Conservation (phyloP, 2,113 vertebrate species). For the Poeciliopsis occidentalis region DNA sequence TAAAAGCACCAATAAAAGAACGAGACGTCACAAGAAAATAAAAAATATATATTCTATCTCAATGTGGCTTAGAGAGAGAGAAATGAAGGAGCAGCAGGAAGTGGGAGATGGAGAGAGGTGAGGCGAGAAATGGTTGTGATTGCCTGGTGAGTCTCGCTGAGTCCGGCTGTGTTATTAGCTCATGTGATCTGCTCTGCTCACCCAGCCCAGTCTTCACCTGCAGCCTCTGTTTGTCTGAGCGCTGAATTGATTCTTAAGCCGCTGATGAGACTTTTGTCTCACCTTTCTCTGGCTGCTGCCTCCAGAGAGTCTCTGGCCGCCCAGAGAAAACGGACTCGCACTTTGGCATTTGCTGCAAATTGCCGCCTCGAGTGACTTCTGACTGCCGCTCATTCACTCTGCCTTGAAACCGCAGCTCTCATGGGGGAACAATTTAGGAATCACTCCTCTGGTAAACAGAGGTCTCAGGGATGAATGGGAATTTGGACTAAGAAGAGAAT, state of each 20-base stretch:
- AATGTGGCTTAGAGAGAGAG: not conserved
- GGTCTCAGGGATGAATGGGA: slow-evolving; percentile 38
- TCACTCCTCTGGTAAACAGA: slow-evolving; percentile 52
- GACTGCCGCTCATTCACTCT: slow-evolving; percentile 31
- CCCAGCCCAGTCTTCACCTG: slow-evolving; percentile 17
- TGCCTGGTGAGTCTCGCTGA: slow-evolving; percentile 46
- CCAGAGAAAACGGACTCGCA: slow-evolving; percentile 51
- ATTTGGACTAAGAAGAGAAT: slow-evolving; percentile 45
- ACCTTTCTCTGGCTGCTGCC: slow-evolving; percentile 6
- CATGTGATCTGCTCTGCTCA: slow-evolving; percentile 29
- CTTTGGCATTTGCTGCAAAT: slow-evolving; percentile 56
- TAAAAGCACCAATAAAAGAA: not conserved
- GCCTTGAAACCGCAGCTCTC: slow-evolving; percentile 51
- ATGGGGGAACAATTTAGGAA: slow-evolving; percentile 63
- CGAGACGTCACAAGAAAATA: not conserved
- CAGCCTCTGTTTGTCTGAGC: slow-evolving; percentile 13
- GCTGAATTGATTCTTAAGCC: slow-evolving; percentile 41
- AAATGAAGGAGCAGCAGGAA: slow-evolving; percentile 30
- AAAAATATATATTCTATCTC: not conserved
- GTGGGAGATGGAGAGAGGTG: slow-evolving; percentile 27
- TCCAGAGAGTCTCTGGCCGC: slow-evolving; percentile 36
- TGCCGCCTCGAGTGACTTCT: slow-evolving; percentile 49
- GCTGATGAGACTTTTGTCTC: slow-evolving; percentile 43
- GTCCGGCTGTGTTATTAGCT: slow-evolving; percentile 54
- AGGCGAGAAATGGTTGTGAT: slow-evolving; percentile 57